Evolutionary conservation across 2,113 vertebrate genomes (phyloP).

Genomic region (Aix galericulata): DNA sequence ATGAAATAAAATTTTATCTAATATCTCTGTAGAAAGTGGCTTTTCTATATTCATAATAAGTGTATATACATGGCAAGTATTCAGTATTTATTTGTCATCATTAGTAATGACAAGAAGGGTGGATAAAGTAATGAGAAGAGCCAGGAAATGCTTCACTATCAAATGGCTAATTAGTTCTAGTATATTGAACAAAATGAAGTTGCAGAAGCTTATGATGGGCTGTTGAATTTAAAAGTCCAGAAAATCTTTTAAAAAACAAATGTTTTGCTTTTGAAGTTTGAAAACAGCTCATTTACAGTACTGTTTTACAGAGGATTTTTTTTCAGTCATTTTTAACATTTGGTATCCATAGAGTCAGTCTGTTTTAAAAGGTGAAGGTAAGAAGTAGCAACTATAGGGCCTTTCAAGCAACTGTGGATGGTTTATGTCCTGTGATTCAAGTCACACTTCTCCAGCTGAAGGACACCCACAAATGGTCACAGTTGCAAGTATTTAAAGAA

Average conservation of each 20-base stretch:
- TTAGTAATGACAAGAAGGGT: not conserved
- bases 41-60: not conserved
- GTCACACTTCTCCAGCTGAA: not conserved
- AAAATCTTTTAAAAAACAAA: not conserved
- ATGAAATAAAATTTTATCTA: not conserved
- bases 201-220: not conserved
- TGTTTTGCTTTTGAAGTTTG: not conserved
- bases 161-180: not conserved
- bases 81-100: not conserved
- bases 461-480: not conserved
- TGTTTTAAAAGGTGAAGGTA: not conserved
- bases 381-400: not conserved
- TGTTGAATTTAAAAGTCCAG: not conserved
- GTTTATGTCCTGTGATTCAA: not conserved
- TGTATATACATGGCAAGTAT: not conserved
- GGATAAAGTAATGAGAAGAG: not conserved
- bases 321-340: not conserved
- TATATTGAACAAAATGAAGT: not conserved
- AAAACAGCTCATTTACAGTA: not conserved
- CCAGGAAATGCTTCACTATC: not conserved
- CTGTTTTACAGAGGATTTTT: not conserved
- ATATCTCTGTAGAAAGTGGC: not conserved
- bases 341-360: not conserved
- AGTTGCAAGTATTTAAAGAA: not conserved
- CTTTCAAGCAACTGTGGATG: not conserved